Conservation (phyloP, 2,797 vertebrate genomes). For the Selene dorsalis region DNA sequence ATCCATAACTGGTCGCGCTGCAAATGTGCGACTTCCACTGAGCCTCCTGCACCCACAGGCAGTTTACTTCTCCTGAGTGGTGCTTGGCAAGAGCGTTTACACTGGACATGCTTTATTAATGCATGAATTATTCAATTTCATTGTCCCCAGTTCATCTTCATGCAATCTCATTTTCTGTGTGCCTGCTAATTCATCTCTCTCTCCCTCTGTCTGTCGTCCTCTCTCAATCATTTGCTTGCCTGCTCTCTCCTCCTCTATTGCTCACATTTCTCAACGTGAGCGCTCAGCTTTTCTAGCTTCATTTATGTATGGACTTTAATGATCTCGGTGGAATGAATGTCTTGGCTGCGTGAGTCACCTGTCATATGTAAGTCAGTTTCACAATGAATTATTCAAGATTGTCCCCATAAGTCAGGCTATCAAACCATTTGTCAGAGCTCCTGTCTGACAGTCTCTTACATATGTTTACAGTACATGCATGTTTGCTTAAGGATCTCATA, state of each 20-base stretch:
- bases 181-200: slow-evolving; percentile 12
- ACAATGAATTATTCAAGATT: slow-evolving; percentile 60
- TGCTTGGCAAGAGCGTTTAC: slow-evolving; percentile 27
- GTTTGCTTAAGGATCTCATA: neutral
- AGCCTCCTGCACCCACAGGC: neutral
- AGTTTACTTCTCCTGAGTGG: neutral
- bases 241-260: slow-evolving; percentile 43
- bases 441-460: neutral
- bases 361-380: slow-evolving; percentile 38
- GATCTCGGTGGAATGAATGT: slow-evolving; percentile 46
- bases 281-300: slow-evolving; percentile 27
- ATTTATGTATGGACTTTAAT: slow-evolving; percentile 58
- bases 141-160: slow-evolving; percentile 50
- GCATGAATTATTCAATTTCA: slow-evolving; percentile 54
- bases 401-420: slow-evolving; percentile 34
- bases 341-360: slow-evolving; percentile 25
- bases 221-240: slow-evolving; percentile 30
- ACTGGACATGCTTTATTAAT: slow-evolving; percentile 49
- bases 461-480: neutral
- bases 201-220: slow-evolving; percentile 1
- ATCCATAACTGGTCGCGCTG: neutral
- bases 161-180: slow-evolving; percentile 16
- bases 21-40: slow-evolving; percentile 6
- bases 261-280: slow-evolving; percentile 62
- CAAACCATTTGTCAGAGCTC: slow-evolving; percentile 20